Evolutionary conservation across 2,113 vertebrate genomes (phyloP).

Genomic region (Struthidea cinerea): DNA sequence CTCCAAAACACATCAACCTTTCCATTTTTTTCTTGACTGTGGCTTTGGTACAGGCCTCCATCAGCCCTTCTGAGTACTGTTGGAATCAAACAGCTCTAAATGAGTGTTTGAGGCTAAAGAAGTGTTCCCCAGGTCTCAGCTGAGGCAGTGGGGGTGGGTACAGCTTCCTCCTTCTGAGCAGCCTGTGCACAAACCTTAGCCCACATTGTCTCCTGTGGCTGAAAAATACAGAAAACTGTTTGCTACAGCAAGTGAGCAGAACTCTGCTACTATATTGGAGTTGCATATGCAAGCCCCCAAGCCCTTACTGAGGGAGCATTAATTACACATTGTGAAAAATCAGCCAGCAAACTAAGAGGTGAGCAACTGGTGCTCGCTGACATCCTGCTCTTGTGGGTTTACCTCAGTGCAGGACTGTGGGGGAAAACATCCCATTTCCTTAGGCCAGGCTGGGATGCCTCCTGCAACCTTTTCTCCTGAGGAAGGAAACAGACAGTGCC

Average conservation of each 20-base stretch:
- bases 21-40: not conserved
- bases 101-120: not conserved
- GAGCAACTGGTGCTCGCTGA: not conserved
- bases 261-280: not conserved
- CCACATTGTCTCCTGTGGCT: not conserved
- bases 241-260: not conserved
- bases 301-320: not conserved
- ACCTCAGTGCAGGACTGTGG: not conserved
- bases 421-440: not conserved
- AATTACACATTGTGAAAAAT: not conserved
- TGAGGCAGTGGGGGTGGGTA: not conserved
- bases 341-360: not conserved
- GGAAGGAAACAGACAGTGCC: not conserved
- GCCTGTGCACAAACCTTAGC: not conserved
- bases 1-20: not conserved
- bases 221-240: not conserved
- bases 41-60: not conserved
- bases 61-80: not conserved
- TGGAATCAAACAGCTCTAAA: not conserved
- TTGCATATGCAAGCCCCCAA: not conserved
- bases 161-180: not conserved
- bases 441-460: not conserved
- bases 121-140: not conserved
- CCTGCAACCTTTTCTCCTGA: not conserved
- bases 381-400: not conserved